phyloP scores from a whole-genome alignment of 2,113 vertebrate species.

The Apistogramma diplotaenia region DNA sequence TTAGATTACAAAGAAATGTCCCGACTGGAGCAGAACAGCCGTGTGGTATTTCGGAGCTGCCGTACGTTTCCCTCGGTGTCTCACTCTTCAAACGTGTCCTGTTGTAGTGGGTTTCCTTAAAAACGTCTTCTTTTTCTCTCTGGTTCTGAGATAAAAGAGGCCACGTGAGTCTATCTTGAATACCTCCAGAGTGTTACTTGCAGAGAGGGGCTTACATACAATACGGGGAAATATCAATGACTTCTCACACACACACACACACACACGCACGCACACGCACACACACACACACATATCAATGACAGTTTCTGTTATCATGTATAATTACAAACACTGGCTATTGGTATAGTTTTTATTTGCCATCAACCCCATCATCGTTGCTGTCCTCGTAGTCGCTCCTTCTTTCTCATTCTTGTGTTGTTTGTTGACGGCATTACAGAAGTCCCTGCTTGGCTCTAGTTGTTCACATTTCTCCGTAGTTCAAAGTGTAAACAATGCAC shows the following conservation, averaged over 20 bases:
- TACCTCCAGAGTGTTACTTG: background rate
- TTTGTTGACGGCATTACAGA: background rate
- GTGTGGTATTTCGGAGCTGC: slow-evolving; percentile 47
- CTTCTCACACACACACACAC: slow-evolving; percentile 22
- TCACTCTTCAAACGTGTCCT: background rate
- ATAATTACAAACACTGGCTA: slow-evolving; percentile 57
- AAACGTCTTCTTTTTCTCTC: background rate
- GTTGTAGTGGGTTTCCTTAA: background rate
- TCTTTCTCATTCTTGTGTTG: background rate
- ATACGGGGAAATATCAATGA: slow-evolving; percentile 14
- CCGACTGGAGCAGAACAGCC: slow-evolving; percentile 21
- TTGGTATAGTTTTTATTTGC: slow-evolving; percentile 16
- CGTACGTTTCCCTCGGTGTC: slow-evolving; percentile 14
- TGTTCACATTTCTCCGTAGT: background rate
- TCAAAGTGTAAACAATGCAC: slow-evolving; percentile 45
- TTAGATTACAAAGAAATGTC: slow-evolving; percentile 6
- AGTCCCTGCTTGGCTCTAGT: background rate
- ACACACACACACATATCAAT: slow-evolving; percentile 32
- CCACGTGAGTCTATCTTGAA: background rate
- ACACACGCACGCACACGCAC: too few species aligned
- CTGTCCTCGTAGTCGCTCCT: slow-evolving; percentile 1
- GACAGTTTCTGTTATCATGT: slow-evolving; percentile 29
- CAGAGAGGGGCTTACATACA: slow-evolving; percentile 14
- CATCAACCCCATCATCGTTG: background rate
- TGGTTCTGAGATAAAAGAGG: background rate